A percentile compares a stretch with the other conserved stretches of the same genome.
phyloP scores from a whole-genome alignment of 2,888 invertebrate species.

The Balanococcus diminutus region DNA sequence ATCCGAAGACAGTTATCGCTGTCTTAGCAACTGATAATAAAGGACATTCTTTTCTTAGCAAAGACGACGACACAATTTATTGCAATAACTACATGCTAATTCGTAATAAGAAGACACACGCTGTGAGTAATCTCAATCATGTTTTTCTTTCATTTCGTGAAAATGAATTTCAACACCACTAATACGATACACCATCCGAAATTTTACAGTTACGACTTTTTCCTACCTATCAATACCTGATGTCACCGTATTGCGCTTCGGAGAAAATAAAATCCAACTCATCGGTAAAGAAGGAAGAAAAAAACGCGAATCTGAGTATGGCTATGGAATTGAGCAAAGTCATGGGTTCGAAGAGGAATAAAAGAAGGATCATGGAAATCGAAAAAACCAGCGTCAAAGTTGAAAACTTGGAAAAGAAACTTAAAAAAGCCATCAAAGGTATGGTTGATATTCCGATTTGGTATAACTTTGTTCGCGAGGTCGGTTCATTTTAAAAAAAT shows the following conservation, averaged over 20 bases:
- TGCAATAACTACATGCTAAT: background rate
- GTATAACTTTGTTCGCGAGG: no score
- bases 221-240: background rate
- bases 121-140: background rate
- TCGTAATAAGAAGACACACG: slow-evolving; percentile 15
- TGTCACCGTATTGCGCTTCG: background rate
- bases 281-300: background rate
- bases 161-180: background rate
- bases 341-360: slow-evolving; percentile 21
- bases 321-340: background rate
- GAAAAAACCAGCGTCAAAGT: background rate
- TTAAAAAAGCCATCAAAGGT: slow-evolving; percentile 3
- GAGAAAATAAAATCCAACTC: background rate
- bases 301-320: background rate
- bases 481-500: no score
- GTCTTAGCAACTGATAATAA: background rate
- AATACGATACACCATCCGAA: background rate
- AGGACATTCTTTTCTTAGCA: background rate
- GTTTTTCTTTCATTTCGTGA: no score
- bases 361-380: background rate
- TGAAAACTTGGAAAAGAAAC: background rate
- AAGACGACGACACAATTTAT: background rate
- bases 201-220: background rate
- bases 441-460: no score
- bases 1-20: background rate